Conservation (phyloP, 1,140 invertebrate species). For the Eciton burchellii region DNA sequence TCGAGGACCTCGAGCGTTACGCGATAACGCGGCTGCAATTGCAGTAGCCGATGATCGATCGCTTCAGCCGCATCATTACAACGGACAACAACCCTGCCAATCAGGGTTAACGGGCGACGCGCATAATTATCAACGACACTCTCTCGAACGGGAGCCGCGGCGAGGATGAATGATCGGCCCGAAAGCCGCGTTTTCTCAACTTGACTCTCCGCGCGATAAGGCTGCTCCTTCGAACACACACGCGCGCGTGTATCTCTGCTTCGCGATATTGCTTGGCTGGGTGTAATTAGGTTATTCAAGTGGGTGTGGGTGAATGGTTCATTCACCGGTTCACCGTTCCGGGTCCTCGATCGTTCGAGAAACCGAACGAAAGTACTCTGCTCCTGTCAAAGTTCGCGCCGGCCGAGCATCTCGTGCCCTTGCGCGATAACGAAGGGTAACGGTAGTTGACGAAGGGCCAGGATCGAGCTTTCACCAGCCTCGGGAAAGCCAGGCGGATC, state of each 20-base stretch:
- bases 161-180: slow-evolving; percentile 48
- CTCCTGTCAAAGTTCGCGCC: background rate
- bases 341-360: no score
- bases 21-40: slow-evolving; percentile 51
- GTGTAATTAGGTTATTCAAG: no score
- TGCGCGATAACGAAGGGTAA: slow-evolving; percentile 15
- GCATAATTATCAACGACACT: slow-evolving; percentile 65
- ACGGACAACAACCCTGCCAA: slow-evolving; percentile 65
- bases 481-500: slow-evolving; percentile 33
- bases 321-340: no score
- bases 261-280: no score
- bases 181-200: no score
- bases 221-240: background rate
- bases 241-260: background rate
- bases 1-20: slow-evolving; percentile 1
- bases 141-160: slow-evolving; percentile 47
- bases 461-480: slow-evolving; percentile 36
- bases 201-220: no score
- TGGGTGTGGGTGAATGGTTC: no score
- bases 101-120: slow-evolving; percentile 61
- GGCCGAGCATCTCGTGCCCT: no score
- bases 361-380: no score
- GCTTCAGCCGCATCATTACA: slow-evolving; percentile 63
- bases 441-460: slow-evolving; percentile 11
- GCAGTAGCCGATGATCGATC: slow-evolving; percentile 61